Conservation (phyloP, 2,888 invertebrate genomes). For the Athrips mouffetella region DNA sequence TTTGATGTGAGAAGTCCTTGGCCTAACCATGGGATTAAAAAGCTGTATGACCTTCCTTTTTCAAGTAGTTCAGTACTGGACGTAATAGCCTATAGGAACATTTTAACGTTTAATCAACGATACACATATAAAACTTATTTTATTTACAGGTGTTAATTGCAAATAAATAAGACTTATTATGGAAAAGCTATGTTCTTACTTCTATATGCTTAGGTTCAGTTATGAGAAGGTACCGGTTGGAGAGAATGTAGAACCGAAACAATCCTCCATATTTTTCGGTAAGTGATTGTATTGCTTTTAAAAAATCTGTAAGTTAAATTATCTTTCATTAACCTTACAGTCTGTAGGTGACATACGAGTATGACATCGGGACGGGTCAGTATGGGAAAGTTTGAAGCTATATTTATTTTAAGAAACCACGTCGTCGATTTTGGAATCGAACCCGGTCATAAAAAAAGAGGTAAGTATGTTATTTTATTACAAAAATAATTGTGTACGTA, state of each 20-base stretch:
- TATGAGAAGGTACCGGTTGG: conserved; percentile 54
- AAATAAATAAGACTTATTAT: too few relatives aligned
- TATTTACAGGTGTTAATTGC: too few relatives aligned
- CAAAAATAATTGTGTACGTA: too few relatives aligned
- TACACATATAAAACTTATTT: too few relatives aligned
- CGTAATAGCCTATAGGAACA: conserved; percentile 58
- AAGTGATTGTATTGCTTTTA: not conserved
- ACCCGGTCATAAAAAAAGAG: too few relatives aligned
- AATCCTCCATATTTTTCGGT: conserved; percentile 51
- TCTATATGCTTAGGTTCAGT: conserved; percentile 65
- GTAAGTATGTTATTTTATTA: too few relatives aligned
- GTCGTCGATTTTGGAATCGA: too few relatives aligned
- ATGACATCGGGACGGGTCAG: too few relatives aligned
- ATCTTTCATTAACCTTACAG: not conserved
- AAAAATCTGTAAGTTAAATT: not conserved
- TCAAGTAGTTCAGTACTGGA: conserved; percentile 68
- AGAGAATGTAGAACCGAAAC: conserved; percentile 59
- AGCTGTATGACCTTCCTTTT: conserved; percentile 73
- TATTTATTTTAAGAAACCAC: too few relatives aligned
- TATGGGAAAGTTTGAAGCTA: too few relatives aligned
- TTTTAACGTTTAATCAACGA: too few relatives aligned
- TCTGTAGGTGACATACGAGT: too few relatives aligned
- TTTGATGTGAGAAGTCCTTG: conserved; percentile 76
- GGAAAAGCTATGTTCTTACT: conserved; percentile 35
- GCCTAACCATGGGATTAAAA: conserved; percentile 69